phyloP scores from a whole-genome alignment of 2,797 vertebrate species.

The Phalanger gymnotis region DNA sequence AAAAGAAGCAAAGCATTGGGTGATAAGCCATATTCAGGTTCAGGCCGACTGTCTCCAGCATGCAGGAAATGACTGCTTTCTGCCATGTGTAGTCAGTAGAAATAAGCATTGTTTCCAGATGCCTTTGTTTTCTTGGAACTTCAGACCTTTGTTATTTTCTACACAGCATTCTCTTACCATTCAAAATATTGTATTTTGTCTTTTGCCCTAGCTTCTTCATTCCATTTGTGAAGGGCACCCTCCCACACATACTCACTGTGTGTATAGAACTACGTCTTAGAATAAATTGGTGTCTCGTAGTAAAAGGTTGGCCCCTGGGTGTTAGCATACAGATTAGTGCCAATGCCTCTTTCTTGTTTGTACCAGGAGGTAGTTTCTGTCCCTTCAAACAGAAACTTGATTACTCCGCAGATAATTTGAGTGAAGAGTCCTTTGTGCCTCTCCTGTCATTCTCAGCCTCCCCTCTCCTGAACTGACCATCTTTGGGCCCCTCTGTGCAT shows the following conservation, averaged over 20 bases:
- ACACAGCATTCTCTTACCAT: not conserved
- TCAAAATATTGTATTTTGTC: not conserved
- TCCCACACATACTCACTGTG: constrained; percentile 30
- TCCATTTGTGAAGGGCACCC: not conserved
- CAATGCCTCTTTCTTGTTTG: constrained; percentile 22
- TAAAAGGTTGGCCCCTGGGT: constrained; percentile 29
- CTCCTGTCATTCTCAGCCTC: not conserved
- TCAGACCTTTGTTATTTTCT: constrained; percentile 15
- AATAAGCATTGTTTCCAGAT: not conserved
- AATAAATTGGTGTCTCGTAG: constrained; percentile 5
- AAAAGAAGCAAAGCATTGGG: constrained; percentile 8
- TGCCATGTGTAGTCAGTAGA: constrained; percentile 38
- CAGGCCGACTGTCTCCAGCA: not conserved
- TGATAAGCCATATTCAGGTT: constrained; percentile 17
- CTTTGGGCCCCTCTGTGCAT: constrained; percentile 12
- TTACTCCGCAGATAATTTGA: constrained; percentile 1
- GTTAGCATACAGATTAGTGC: too few species aligned
- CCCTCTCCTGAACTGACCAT: not conserved
- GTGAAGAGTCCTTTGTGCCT: not conserved
- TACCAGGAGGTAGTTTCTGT: constrained; percentile 32
- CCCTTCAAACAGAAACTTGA: not conserved
- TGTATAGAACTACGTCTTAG: constrained; percentile 7
- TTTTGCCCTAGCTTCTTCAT: not conserved
- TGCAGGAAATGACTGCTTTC: constrained; percentile 23
- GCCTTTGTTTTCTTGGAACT: constrained; percentile 24